Percentiles rank a stretch among this genome's conserved stretches.
phyloP scores from a whole-genome alignment of 2,113 vertebrate species.

The Thamnaconus septentrionalis region DNA sequence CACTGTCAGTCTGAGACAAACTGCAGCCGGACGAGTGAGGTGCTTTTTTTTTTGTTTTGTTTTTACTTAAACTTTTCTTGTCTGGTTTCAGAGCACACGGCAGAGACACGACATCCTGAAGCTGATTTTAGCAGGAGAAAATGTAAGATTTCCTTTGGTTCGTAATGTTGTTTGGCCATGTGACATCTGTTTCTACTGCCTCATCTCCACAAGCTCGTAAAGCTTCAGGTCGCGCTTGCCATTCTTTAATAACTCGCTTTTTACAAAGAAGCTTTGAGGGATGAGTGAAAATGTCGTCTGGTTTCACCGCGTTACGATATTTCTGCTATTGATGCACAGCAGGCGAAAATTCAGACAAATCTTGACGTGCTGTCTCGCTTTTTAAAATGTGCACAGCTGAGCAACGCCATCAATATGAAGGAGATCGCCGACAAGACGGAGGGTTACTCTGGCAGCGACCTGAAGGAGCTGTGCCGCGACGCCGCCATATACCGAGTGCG shows the following conservation, averaged over 20 bases:
- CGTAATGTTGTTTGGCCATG: not conserved
- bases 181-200: constrained; percentile 24
- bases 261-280: too few relatives aligned
- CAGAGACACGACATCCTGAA: constrained; percentile 80
- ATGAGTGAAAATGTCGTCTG: too few relatives aligned
- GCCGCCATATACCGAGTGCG: constrained; percentile 79
- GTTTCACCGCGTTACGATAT: too few relatives aligned
- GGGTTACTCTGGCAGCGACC: constrained; percentile 79
- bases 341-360: not conserved
- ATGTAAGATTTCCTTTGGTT: constrained; percentile 61
- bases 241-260: too few relatives aligned
- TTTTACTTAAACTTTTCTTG: not conserved
- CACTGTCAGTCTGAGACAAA: too few relatives aligned
- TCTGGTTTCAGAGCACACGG: constrained; percentile 62
- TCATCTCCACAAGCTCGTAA: not conserved
- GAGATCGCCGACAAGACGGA: constrained; percentile 77
- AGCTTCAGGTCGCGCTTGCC: not conserved
- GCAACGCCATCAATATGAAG: constrained; percentile 75
- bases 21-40: too few relatives aligned
- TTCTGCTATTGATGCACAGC: too few relatives aligned
- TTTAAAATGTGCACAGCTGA: constrained; percentile 64
- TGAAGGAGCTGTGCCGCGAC: constrained; percentile 79
- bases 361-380: not conserved
- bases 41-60: too few relatives aligned
- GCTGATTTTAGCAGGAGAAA: constrained; percentile 78